Conservation (phyloP, 2,797 vertebrate species). For the Esox masquinongy region DNA sequence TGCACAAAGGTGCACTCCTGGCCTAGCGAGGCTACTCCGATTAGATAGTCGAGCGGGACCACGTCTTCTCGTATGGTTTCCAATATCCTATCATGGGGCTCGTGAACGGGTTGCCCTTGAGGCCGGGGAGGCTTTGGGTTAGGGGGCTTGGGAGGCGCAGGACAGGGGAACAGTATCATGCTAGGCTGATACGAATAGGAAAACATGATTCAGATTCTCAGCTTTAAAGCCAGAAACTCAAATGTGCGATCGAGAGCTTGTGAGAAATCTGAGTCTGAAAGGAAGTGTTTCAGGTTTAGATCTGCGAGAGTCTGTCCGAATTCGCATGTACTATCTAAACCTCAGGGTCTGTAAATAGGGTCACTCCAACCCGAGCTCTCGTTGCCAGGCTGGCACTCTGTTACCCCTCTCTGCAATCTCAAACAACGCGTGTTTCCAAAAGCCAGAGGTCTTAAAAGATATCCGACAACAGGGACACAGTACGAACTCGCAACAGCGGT, state of each 20-base stretch:
- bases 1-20: too few species aligned
- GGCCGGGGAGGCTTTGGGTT: background rate
- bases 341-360: background rate
- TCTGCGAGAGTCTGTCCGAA: background rate
- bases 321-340: background rate
- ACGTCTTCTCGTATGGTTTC: background rate
- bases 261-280: too few species aligned
- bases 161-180: background rate
- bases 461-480: background rate
- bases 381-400: background rate
- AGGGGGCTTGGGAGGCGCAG: background rate
- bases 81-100: background rate
- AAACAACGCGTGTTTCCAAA: background rate
- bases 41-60: too few species aligned
- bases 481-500: background rate
- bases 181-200: background rate
- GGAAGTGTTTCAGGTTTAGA: background rate
- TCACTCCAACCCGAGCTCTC: background rate
- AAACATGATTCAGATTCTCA: background rate
- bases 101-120: background rate
- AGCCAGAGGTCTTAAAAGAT: fast-evolving
- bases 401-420: background rate
- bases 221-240: constrained; percentile 1
- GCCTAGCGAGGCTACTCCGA: too few species aligned
- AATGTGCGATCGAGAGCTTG: background rate